phyloP scores from a whole-genome alignment of 2,113 vertebrate genomes.

The Ceyx margarethae region DNA sequence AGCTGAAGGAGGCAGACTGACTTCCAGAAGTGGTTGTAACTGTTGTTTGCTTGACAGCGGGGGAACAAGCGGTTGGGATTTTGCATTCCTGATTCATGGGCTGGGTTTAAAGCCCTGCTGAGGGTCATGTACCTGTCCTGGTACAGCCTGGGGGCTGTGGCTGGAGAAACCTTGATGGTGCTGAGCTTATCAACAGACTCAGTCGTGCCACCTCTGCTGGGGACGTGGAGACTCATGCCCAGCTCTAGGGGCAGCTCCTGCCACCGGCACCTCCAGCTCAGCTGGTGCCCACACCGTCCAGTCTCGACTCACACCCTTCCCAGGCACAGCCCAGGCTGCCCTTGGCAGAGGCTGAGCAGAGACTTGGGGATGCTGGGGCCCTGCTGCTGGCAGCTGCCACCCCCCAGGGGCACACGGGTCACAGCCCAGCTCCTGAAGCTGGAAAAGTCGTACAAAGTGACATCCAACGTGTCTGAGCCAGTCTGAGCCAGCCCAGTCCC shows the following conservation, averaged over 20 bases:
- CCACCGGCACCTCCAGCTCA: rapidly evolving
- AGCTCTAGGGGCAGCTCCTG: not conserved
- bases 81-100: not conserved
- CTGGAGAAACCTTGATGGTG: not conserved
- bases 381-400: not conserved
- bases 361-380: not conserved
- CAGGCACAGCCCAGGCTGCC: not conserved
- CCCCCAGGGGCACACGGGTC: rapidly evolving
- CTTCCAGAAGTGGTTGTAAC: not conserved
- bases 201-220: not conserved
- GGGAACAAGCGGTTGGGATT: not conserved
- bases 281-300: not conserved
- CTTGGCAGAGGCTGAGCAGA: not conserved
- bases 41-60: not conserved
- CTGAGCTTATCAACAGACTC: rapidly evolving
- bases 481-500: not conserved
- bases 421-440: not conserved
- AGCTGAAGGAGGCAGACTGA: not conserved
- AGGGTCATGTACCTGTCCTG: no score
- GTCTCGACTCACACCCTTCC: not conserved
- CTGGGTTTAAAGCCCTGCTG: not conserved
- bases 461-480: no score
- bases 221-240: rapidly evolving
- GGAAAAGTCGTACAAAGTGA: no score
- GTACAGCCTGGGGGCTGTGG: not conserved